Evolutionary conservation across 2,113 vertebrate genomes (phyloP), one percentile per base, ranked within the genome.

Genomic region (Neotragus moschatus): DNA sequence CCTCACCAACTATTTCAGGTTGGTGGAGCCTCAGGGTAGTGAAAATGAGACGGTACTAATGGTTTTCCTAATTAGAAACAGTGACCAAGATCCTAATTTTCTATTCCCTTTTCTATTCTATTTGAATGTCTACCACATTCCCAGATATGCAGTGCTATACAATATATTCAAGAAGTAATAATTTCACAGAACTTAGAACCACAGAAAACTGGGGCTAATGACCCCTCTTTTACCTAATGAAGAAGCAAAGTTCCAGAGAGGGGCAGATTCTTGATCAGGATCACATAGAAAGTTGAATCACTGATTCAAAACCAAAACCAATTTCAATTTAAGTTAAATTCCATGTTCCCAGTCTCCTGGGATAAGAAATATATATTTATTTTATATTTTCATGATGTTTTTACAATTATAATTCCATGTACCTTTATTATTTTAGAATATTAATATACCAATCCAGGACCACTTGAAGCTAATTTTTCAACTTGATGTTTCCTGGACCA

Each of bases 1-100:
- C 60, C 26, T 84, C 15, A 89, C 77, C 61, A 96, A 73, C 61
- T 47, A 53, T 60, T 95, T 91, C 92, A 95, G 92, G 87, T 53
- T 96, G 55, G 10, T 73, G 6, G 55, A 93, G 79, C 70, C 94
- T 86, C 70, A 13, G 92, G 56, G 33, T 93, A 61, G 49, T 55
- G 84, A 90, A 95, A 96, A 96, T 79, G 70, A 96, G 25, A 66
- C 61, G 33, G 45, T 49, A 89, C 84, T 97, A 97, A 97, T 95
- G 79, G 86, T 58, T 94, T 95, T 66, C 25, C 84, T 96, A 87
- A 90, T 97, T 79, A 96, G 84, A 97, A 96, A 91, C 17, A 95
- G 90, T 90, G 96, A 91, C 87, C 14, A 33, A 94, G 73, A 97
- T 85, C 85, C 93, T 95, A 96, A 97, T 96, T 93, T 96, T 90